Evolutionary conservation across 2,888 invertebrate genomes (phyloP), one percentile per base, ranked within the genome.

Genomic region (Automeris io): DNA sequence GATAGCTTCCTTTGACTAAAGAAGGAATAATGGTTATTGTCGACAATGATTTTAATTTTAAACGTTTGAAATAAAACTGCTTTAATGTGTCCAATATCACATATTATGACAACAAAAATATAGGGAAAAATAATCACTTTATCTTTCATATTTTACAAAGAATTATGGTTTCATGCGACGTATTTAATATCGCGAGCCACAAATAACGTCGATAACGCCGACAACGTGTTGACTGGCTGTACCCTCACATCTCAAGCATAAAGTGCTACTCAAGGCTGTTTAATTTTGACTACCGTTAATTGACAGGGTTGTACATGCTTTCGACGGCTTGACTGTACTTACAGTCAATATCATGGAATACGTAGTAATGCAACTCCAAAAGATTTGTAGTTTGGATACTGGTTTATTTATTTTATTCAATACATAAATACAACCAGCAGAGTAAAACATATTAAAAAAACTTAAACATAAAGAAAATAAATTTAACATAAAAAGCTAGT

Each of bases 251-350:
- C 43, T 51, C 42, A 45, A 49, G 51, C 49, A 48, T 58, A 58
- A 61, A 75, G 68, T 67, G 66, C 50, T 62, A 25, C 55, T 63
- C 78, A 80, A 78, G 77, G 79, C 60, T 73, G 56, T 71, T 69
- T 76, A 75, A 71, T 73, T 77, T 73, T 53, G 61, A 60, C 61
- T 45, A 35, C 40, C 46, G 46, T 47, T 45, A 41, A 47, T 50
- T 52, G 11, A 31, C 6, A 16, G 16, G 22, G 54, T 49, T 54
- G 55, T 53, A 55, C 56, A 51, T 57, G 55, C 52, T n/a, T n/a
- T n/a, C n/a, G n/a, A n/a, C n/a, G n/a, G n/a, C n/a, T n/a, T n/a
- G n/a, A n/a, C n/a, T n/a, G n/a, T n/a, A n/a, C n/a, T n/a, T n/a
- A n/a, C n/a, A n/a, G n/a, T n/a, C n/a, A n/a, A n/a, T n/a, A n/a